Conservation (phyloP, 1,140 invertebrate genomes). For the Cyphomyrmex costatus region DNA sequence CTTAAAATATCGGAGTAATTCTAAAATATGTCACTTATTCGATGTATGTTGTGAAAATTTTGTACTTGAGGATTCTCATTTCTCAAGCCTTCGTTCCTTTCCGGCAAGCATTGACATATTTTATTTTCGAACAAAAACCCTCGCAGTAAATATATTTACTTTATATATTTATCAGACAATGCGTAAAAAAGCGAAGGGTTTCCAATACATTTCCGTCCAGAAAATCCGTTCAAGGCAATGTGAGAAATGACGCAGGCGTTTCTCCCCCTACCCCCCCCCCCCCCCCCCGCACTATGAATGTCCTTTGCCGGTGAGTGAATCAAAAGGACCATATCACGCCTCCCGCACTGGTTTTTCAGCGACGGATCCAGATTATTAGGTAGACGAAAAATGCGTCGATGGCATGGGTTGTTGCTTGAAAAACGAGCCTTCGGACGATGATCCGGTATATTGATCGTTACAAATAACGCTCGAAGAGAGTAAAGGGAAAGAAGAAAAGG, state of each 20-base stretch:
- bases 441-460: slow-evolving; percentile 76
- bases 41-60: slow-evolving; percentile 1
- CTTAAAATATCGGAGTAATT: slow-evolving; percentile 18
- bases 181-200: slow-evolving; percentile 35
- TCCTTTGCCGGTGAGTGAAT: slow-evolving; percentile 71
- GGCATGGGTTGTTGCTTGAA: slow-evolving; percentile 63
- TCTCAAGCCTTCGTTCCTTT: not conserved
- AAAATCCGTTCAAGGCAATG: slow-evolving; percentile 7
- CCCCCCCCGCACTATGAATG: slow-evolving; percentile 61
- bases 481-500: slow-evolving; percentile 23
- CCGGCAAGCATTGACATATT: slow-evolving; percentile 9
- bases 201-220: slow-evolving; percentile 35
- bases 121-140: slow-evolving; percentile 27
- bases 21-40: slow-evolving; percentile 23
- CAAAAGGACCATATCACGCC: slow-evolving; percentile 59
- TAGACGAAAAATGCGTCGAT: slow-evolving; percentile 70
- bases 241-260: slow-evolving; percentile 37
- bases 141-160: slow-evolving; percentile 6
- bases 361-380: slow-evolving; percentile 70
- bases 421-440: slow-evolving; percentile 70
- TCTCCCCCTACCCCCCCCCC: slow-evolving; percentile 9
- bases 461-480: slow-evolving; percentile 68
- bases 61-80: slow-evolving; percentile 34
- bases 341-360: slow-evolving; percentile 66
- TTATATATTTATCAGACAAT: slow-evolving; percentile 46